Conservation (phyloP, 2,888 invertebrate genomes). For the Arenicola marina region DNA sequence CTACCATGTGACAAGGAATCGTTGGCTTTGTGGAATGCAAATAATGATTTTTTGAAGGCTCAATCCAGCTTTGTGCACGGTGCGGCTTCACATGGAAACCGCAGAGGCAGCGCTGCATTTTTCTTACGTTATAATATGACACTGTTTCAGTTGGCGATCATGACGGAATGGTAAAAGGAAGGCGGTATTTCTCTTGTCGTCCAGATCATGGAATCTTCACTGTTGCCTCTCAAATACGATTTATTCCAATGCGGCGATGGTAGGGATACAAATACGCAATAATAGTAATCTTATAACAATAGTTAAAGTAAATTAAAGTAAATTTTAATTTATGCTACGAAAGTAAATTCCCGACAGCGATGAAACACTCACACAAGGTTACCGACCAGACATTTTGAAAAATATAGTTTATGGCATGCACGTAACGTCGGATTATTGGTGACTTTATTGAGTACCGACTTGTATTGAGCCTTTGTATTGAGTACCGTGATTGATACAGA, state of each 20-base stretch:
- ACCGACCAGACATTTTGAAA: neutral
- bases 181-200: constrained; percentile 53
- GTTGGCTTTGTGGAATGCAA: too few relatives aligned
- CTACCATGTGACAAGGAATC: too few relatives aligned
- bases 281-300: neutral
- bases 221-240: constrained; percentile 49
- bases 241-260: constrained; percentile 52
- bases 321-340: neutral
- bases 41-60: too few relatives aligned
- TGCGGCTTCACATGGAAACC: too few relatives aligned
- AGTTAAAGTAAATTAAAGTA: neutral
- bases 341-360: neutral
- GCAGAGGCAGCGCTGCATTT: neutral
- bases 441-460: too few relatives aligned
- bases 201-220: constrained; percentile 53
- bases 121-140: neutral
- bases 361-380: neutral
- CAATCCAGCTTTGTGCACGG: too few relatives aligned
- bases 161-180: constrained; percentile 52
- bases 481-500: too few relatives aligned
- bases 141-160: constrained; percentile 50
- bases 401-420: constrained; percentile 20
- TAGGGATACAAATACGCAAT: too few relatives aligned
- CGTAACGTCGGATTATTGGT: neutral
- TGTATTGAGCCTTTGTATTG: too few relatives aligned